phyloP scores from a whole-genome alignment of 2,797 vertebrate genomes.

The Peromyscus eremicus region DNA sequence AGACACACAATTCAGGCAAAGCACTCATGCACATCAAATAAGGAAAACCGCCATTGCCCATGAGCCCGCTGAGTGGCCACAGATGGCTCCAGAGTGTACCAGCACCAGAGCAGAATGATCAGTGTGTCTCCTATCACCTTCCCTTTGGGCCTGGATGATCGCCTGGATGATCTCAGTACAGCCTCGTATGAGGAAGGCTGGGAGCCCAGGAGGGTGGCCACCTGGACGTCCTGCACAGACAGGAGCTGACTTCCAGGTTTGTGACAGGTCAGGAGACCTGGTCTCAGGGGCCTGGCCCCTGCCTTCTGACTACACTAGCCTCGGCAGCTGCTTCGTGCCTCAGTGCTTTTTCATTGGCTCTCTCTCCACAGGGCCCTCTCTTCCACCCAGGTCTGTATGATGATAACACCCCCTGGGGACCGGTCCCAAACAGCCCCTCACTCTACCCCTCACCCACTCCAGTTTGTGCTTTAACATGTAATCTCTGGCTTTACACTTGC shows the following conservation, averaged over 20 bases:
- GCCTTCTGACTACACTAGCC: rapidly evolving
- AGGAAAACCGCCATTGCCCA: not conserved
- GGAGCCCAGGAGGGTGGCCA: not conserved
- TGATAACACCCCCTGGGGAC: not conserved
- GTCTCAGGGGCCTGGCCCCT: not conserved
- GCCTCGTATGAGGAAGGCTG: not conserved
- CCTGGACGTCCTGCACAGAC: not conserved
- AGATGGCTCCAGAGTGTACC: conserved; percentile 37
- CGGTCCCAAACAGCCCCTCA: not conserved
- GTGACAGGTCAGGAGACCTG: not conserved
- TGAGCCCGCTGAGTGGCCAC: not conserved
- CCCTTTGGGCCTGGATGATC: not conserved
- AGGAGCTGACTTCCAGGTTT: not conserved
- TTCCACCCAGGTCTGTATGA: not conserved
- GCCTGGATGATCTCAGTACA: not conserved
- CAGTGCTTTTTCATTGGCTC: not conserved
- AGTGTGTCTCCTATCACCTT: not conserved
- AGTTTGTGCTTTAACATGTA: not conserved
- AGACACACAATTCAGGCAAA: not conserved
- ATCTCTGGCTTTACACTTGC: not conserved
- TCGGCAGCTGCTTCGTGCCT: not conserved
- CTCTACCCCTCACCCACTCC: rapidly evolving
- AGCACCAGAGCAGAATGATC: not conserved
- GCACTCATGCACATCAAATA: not conserved
- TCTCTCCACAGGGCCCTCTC: not conserved